phyloP scores from a whole-genome alignment of 2,797 vertebrate genomes.

The Philypnodon macrostomus region DNA sequence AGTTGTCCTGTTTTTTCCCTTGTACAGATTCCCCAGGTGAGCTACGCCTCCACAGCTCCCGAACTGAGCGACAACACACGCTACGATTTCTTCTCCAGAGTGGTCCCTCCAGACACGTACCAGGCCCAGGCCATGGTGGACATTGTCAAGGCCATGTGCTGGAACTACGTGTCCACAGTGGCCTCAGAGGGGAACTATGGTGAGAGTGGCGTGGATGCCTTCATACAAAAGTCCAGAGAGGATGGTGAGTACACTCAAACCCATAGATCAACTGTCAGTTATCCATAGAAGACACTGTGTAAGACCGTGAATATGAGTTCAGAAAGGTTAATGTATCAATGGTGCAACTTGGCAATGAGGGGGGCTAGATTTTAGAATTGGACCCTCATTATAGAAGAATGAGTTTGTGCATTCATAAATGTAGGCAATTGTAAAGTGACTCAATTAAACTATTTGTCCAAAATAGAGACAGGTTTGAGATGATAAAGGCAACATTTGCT shows the following conservation, averaged over 20 bases:
- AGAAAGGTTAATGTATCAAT: no score
- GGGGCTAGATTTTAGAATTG: no score
- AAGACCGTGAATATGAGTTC: no score
- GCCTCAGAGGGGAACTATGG: constrained; percentile 95
- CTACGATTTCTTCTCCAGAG: constrained; percentile 94
- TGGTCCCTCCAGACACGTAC: constrained; percentile 93
- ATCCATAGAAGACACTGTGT: background rate
- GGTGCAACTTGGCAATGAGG: no score
- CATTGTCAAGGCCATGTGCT: constrained; percentile 92
- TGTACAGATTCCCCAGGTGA: constrained; percentile 91
- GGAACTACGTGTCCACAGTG: constrained; percentile 95
- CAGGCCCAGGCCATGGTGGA: constrained; percentile 98
- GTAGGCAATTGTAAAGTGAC: no score
- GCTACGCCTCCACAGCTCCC: constrained; percentile 92
- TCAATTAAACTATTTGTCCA: no score
- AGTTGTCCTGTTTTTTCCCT: background rate
- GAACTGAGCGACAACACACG: constrained; percentile 95
- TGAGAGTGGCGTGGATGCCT: constrained; percentile 92
- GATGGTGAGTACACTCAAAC: constrained; percentile 80
- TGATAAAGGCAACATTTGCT: no score
- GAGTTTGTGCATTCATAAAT: no score
- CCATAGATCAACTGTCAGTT: constrained; percentile 15
- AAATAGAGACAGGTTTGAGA: no score
- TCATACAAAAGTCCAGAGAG: constrained; percentile 94
- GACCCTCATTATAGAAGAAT: no score